These are phyloP conservation scores for Eupeodes corollae DNA, from an alignment of 1,140 invertebrate species.

Conservation along the genomic window DNA sequence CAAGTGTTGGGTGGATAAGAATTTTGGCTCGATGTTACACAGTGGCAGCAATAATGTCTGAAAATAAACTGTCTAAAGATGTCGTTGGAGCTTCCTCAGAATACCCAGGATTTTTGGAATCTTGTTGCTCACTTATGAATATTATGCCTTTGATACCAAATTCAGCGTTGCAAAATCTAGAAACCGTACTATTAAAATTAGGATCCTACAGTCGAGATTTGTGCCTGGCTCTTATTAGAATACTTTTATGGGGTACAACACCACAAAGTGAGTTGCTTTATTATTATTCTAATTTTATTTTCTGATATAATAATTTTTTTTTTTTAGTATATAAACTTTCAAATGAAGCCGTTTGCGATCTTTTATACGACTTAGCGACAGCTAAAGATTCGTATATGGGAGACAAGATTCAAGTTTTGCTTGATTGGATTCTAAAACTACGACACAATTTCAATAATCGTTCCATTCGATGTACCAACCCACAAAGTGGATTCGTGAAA, in stretches of 20 bases:
- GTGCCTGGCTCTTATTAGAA: slow-evolving; percentile 46
- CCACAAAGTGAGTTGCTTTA: slow-evolving; percentile 31
- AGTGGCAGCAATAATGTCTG: slow-evolving; percentile 23
- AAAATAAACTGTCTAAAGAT: slow-evolving; percentile 37
- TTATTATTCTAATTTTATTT: neutral
- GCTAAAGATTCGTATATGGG: slow-evolving; percentile 40
- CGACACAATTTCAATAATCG: slow-evolving; percentile 24
- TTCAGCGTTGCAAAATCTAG: slow-evolving; percentile 49
- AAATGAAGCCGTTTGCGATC: slow-evolving; percentile 62
- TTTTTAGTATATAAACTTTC: slow-evolving; percentile 29
- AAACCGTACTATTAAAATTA: slow-evolving; percentile 49
- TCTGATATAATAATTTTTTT: neutral
- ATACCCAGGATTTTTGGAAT: slow-evolving; percentile 55
- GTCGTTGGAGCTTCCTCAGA: slow-evolving; percentile 50
- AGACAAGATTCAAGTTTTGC: slow-evolving; percentile 34
- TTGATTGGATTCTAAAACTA: slow-evolving; percentile 32
- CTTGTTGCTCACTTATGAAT: slow-evolving; percentile 61
- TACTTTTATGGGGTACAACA: slow-evolving; percentile 45
- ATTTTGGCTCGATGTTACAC: slow-evolving; percentile 32
- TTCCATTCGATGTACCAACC: slow-evolving; percentile 26
- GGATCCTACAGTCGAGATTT: slow-evolving; percentile 48
- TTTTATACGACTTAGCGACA: slow-evolving; percentile 65
- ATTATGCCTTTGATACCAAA: slow-evolving; percentile 51
- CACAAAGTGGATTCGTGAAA: slow-evolving; percentile 36
- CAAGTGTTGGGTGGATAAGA: slow-evolving; percentile 34